Percentiles rank a stretch among this genome's conserved stretches.
Evolutionary conservation across 2,888 invertebrate species (phyloP).

Genomic region (Pinctada fucata): DNA sequence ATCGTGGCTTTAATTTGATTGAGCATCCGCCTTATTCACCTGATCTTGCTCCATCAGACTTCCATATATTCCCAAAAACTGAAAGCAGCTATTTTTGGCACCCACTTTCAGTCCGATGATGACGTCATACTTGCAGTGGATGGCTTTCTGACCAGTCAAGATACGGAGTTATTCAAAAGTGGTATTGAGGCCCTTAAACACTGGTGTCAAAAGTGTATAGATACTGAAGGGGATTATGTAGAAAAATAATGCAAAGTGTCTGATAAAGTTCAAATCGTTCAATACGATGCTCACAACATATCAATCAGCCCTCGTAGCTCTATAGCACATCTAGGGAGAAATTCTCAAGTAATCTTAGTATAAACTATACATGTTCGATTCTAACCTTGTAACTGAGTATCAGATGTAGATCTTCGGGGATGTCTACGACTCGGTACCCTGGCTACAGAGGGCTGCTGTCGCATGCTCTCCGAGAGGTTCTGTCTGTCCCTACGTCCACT

Average conservation of each 20-base stretch:
- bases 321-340: background rate
- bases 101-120: background rate
- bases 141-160: background rate
- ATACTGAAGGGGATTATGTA: slow-evolving; percentile 1
- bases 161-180: background rate
- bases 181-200: slow-evolving; percentile 3
- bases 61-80: background rate
- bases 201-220: background rate
- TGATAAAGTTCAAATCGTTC: background rate
- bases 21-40: background rate
- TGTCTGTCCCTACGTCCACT: slow-evolving; percentile 69
- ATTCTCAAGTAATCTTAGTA: background rate
- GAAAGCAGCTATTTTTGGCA: background rate
- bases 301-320: background rate
- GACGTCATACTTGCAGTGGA: background rate
- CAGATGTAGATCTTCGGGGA: slow-evolving; percentile 67
- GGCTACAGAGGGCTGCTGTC: slow-evolving; percentile 63
- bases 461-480: slow-evolving; percentile 49
- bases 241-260: slow-evolving; percentile 1
- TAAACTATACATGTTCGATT: background rate
- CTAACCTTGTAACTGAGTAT: slow-evolving; percentile 56
- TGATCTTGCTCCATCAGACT: background rate
- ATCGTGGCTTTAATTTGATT: background rate
- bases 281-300: background rate
- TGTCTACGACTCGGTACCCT: slow-evolving; percentile 71